A percentile compares a stretch with the other conserved stretches of the same genome.
phyloP scores from a whole-genome alignment of 2,113 vertebrate genomes.

The Trogon surrucura region DNA sequence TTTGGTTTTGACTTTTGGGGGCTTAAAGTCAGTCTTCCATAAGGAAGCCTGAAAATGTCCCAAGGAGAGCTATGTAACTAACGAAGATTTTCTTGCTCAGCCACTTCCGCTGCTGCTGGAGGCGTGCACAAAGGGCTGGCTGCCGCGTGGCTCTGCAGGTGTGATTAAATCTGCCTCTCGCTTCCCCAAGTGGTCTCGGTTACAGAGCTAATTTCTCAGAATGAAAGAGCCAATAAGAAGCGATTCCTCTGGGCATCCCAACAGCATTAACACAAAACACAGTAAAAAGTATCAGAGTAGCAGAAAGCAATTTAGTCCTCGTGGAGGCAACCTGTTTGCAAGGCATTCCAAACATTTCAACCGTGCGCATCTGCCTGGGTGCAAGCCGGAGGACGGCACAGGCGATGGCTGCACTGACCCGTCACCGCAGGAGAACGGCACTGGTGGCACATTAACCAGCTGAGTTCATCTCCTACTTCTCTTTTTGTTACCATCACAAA shows the following conservation, averaged over 20 bases:
- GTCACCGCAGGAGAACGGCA: background rate
- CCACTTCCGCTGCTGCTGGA: background rate
- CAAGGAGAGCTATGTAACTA: background rate
- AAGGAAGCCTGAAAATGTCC: background rate
- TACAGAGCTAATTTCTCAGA: conserved; percentile 22
- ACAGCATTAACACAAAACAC: conserved; percentile 31
- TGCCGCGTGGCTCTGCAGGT: background rate
- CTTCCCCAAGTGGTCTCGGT: background rate
- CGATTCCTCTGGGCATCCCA: conserved; percentile 11
- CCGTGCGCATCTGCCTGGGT: rapidly evolving
- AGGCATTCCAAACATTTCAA: background rate
- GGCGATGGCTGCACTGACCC: background rate
- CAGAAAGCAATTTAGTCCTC: background rate
- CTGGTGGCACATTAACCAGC: background rate
- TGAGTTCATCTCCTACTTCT: background rate
- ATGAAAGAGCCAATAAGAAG: conserved; percentile 29
- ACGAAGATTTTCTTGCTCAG: background rate
- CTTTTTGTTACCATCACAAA: background rate
- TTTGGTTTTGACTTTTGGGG: background rate
- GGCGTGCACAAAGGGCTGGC: background rate
- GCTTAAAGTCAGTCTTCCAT: background rate
- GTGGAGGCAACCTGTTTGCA: background rate
- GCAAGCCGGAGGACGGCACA: background rate
- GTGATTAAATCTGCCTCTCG: background rate
- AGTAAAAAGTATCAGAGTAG: background rate